Evolutionary conservation across 1,140 invertebrate genomes (phyloP), one percentile per base, ranked within the genome.

Genomic region (Drosophila ambigua): DNA sequence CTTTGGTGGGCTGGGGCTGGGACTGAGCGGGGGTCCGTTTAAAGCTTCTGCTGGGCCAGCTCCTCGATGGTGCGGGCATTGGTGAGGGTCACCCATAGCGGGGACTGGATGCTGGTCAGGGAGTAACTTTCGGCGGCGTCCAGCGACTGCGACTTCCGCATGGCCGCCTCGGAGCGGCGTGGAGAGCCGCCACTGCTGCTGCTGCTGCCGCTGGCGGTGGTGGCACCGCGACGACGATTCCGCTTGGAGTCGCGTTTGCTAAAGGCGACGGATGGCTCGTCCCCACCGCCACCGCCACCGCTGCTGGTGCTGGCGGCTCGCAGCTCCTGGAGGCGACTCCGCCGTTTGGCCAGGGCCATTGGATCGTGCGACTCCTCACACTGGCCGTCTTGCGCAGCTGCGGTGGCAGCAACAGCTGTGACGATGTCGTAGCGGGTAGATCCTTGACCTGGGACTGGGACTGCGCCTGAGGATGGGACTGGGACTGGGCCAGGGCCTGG

Each of bases 21-120:
- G 26, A 11, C 8, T 11, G 23, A 1, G 20, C 15, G 7, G 44
- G 41, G 46, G 35, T 45, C 5, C 6, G 2, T 39, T 78, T 72
- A 90, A 35, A 91, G 68, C 26, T 90, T 81, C 50, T 90, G 89
- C 28, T 89, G 79, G 9, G 89, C 73, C 46, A 91, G 62, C 39
- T 92, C 91, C 59, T 90, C 92, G 61, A 94, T 91, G 24, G 93
- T 92, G 44, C 94, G 94, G 16, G 93, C 94, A 80, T 95, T 94
- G 15, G 95, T 95, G 60, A 95, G 91, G 26, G 95, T 93, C 9
- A 94, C 95, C 95, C 95, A 95, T 13, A 95, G 79, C 0, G 95
- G 95, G 1, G 93, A 93, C 69, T 94, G 84, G 26, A 92, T 92
- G 63, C 83, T 83, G 54, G 88, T 60, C 66, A 92, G 50, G 5